Percentiles rank a stretch among this genome's conserved stretches.
Conservation (phyloP, 2,797 vertebrate genomes). For the Lepilemur septentrionalis region DNA sequence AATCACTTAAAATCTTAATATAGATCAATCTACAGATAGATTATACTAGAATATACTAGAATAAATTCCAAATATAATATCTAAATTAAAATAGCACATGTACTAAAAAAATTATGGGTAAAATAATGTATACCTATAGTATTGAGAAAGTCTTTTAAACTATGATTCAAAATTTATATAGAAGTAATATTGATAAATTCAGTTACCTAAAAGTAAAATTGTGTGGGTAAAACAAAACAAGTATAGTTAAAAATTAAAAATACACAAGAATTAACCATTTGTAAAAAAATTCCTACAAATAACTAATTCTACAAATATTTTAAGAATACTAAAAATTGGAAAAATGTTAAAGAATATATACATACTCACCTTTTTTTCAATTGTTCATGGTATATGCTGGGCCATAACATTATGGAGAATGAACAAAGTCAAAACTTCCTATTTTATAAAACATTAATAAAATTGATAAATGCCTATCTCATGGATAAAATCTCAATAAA, state of each 20-base stretch:
- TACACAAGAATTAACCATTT: neutral
- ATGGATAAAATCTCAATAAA: neutral
- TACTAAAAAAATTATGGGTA: neutral
- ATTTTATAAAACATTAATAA: neutral
- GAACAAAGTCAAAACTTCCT: neutral
- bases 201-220: neutral
- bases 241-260: neutral
- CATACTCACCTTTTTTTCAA: neutral
- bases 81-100: neutral
- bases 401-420: neutral
- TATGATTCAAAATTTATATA: neutral
- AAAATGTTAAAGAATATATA: neutral
- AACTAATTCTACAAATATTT: neutral
- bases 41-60: neutral
- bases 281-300: neutral
- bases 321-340: neutral
- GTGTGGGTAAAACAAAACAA: neutral
- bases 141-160: neutral
- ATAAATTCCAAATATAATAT: neutral
- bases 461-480: neutral
- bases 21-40: neutral
- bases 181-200: neutral
- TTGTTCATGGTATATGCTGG: neutral
- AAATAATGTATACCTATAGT: neutral
- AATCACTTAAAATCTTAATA: neutral